Conservation (phyloP, 2,113 vertebrate genomes). For the Gambusia affinis region DNA sequence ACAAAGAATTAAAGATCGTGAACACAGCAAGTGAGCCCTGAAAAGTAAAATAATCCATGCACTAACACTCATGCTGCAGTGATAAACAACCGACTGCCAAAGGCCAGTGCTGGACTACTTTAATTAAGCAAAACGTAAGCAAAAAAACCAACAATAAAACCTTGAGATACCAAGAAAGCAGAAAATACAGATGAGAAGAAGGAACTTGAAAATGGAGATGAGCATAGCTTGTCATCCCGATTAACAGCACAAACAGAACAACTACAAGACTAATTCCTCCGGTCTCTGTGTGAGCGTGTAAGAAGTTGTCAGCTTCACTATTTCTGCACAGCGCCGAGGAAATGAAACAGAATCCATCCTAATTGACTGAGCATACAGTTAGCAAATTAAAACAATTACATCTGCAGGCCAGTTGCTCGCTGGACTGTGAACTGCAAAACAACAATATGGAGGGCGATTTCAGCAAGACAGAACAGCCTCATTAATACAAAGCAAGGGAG, state of each 20-base stretch:
- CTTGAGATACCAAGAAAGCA: conserved; percentile 36
- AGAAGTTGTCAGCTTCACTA: conserved; percentile 25
- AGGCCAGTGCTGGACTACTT: conserved; percentile 35
- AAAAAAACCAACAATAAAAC: conserved; percentile 3
- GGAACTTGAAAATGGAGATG: conserved; percentile 31
- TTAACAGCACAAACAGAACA: conserved; percentile 10
- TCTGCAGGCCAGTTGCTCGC: conserved; percentile 62
- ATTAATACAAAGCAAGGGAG: conserved; percentile 54
- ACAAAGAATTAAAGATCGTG: background rate
- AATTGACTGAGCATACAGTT: conserved; percentile 69
- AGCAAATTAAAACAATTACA: conserved; percentile 77
- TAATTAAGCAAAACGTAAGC: conserved; percentile 60
- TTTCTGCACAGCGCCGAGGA: conserved; percentile 31
- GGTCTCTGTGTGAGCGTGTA: conserved; percentile 14
- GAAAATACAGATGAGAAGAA: conserved; percentile 32
- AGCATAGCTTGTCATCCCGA: conserved; percentile 25
- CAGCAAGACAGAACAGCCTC: conserved; percentile 53
- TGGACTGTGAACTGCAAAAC: conserved; percentile 61
- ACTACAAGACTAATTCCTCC: conserved; percentile 5
- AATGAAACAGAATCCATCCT: conserved; percentile 46
- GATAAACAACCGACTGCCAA: conserved; percentile 44
- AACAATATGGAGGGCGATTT: conserved; percentile 56
- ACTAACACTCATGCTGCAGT: conserved; percentile 27
- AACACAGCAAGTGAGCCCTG: background rate
- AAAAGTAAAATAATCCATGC: conserved; percentile 19